Percentiles rank a stretch among this genome's conserved stretches.
Conservation (phyloP, 2,113 vertebrate genomes). For the Grantiella picta region DNA sequence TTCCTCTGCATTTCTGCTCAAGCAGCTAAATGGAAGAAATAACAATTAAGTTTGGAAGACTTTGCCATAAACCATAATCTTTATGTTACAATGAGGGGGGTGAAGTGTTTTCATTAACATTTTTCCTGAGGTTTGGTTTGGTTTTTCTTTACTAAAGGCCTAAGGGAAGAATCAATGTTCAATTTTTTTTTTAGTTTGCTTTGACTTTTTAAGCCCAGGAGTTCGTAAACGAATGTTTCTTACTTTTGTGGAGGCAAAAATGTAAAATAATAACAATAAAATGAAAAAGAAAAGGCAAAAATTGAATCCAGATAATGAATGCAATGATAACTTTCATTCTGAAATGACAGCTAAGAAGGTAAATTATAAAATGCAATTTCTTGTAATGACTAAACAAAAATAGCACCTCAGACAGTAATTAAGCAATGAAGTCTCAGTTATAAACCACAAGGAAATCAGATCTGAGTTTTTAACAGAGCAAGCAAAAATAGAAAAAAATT, state of each 20-base stretch:
- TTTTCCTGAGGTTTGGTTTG: background rate
- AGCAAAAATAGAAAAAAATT: background rate
- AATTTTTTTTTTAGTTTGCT: background rate
- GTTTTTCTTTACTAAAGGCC: background rate
- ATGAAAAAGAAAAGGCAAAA: background rate
- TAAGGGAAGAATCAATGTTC: background rate
- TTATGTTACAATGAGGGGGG: background rate
- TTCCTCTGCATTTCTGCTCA: background rate
- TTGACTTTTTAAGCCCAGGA: background rate
- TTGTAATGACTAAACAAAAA: background rate
- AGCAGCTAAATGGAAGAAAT: background rate
- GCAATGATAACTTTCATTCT: background rate
- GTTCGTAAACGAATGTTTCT: background rate
- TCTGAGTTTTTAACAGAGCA: background rate
- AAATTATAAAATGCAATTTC: background rate
- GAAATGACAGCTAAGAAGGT: background rate
- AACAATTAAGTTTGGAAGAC: background rate
- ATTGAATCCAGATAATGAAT: background rate
- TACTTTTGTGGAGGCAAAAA: background rate
- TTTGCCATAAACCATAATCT: background rate
- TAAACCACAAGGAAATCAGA: background rate
- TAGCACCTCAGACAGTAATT: background rate
- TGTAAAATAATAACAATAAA: background rate
- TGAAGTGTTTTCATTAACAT: background rate
- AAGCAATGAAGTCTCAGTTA: background rate